These are phyloP conservation scores for Harpagifer antarcticus DNA, from an alignment of 2,797 vertebrate genomes.

Conservation along the genomic window DNA sequence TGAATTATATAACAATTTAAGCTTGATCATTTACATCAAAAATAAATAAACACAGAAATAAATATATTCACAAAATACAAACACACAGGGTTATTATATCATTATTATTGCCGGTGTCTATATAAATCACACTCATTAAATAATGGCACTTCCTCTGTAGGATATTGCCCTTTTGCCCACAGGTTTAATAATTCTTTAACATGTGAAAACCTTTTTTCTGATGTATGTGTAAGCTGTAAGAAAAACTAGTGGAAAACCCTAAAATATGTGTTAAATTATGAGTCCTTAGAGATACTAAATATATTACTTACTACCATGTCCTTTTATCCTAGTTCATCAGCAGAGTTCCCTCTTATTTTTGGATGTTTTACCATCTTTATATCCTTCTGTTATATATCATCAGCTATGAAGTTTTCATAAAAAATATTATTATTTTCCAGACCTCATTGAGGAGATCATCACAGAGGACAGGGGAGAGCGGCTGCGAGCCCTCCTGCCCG, in stretches of 20 bases:
- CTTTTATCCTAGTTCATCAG: neutral
- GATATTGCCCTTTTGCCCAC: too few species aligned
- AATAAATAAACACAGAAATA: neutral
- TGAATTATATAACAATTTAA: neutral
- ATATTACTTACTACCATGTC: neutral
- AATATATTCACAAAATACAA: neutral
- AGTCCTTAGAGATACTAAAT: neutral
- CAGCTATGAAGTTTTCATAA: neutral
- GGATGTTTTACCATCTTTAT: neutral
- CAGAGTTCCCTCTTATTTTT: neutral
- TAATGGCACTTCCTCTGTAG: neutral
- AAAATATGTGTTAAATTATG: neutral
- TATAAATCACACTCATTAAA: neutral
- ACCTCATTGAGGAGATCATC: constrained; percentile 80
- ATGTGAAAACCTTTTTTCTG: neutral
- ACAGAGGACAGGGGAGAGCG: constrained; percentile 34
- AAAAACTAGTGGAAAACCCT: neutral
- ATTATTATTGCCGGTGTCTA: neutral
- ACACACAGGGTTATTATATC: neutral
- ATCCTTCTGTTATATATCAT: neutral
- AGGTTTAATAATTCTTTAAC: too few species aligned
- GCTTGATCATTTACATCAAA: neutral
- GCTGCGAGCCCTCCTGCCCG: constrained; percentile 36
- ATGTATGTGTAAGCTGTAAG: neutral
- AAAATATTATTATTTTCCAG: constrained; percentile 47